Percentiles rank a stretch among this genome's conserved stretches.
Conservation (phyloP, 2,888 invertebrate species). For the Drosophila formosana region DNA sequence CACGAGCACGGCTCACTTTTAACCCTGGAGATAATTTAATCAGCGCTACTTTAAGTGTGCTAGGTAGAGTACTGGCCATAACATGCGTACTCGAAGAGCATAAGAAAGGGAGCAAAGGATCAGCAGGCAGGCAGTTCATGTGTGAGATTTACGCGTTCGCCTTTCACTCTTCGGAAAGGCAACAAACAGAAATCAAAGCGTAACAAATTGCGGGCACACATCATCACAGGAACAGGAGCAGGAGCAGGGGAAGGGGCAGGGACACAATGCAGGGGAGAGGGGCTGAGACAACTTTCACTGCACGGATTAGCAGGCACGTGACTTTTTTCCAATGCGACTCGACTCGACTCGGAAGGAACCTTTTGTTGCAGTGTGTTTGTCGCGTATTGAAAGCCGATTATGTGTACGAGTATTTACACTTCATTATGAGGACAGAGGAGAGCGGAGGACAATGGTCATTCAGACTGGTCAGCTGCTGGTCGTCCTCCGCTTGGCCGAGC, state of each 20-base stretch:
- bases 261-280: constrained; percentile 24
- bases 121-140: constrained; percentile 46
- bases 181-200: constrained; percentile 74
- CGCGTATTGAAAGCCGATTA: constrained; percentile 71
- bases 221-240: constrained; percentile 8
- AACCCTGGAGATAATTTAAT: constrained; percentile 72
- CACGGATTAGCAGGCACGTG: constrained; percentile 76
- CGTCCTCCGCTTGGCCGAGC: constrained; percentile 6
- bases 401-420: constrained; percentile 68
- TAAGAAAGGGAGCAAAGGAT: constrained; percentile 63
- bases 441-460: constrained; percentile 45
- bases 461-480: constrained; percentile 43
- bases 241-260: constrained; percentile 22
- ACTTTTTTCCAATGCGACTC: constrained; percentile 64
- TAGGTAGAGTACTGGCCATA: constrained; percentile 54
- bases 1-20: constrained; percentile 69
- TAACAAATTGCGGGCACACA: constrained; percentile 71
- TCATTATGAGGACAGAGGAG: constrained; percentile 63
- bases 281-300: constrained; percentile 56
- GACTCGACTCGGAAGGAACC: constrained; percentile 29
- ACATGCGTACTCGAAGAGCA: constrained; percentile 39
- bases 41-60: constrained; percentile 63
- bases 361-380: constrained; percentile 43
- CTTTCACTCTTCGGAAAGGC: constrained; percentile 57
- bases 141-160: constrained; percentile 63